Evolutionary conservation across 2,113 vertebrate genomes (phyloP), one percentile per base, ranked within the genome.

Genomic region (Coptodon rendalli): DNA sequence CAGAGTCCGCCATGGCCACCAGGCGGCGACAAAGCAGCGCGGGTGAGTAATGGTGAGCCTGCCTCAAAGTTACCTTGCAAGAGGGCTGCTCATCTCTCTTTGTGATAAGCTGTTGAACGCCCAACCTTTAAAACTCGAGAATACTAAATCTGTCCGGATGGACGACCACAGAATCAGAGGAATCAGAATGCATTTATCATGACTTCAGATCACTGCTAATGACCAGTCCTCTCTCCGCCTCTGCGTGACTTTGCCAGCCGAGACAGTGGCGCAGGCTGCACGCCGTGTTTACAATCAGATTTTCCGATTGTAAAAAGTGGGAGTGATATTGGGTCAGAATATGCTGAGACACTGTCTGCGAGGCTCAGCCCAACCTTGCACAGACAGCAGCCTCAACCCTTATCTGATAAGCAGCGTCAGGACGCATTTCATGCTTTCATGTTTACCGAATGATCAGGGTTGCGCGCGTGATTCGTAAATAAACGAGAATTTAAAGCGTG

Each of bases 21-120:
- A 86, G 90, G 53, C n/a, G 93, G 91, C 53, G 85, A 78, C 89
- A 93, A 31, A 89, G 86, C 14, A 43, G 19, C 79, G 68, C 76
- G n/a, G 68, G 2, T 71, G 17, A 82, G 40, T 12, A 7, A 29
- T 19, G 14, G 16, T 31, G 14, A 1, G 2, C 24, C 5, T 80
- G 29, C 29, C 31, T 43, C 34, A 53, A 84, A 90, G 61, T 56
- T 87, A 45, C 16, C 50, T 50, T 57, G 14, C 36, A 22, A 4
- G 14, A 13, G 14, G 14, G n/a, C 36, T 29, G 2, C 24, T 76
- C 43, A 6, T 76, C 4, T 48, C 6, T 19, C 56, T 53, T 14
- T 17, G 40, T 52, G 81, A 66, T 29, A 76, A 76, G 24, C 71
- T 22, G 54, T n/a, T 40, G 11, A 43, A 54, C 61, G 57, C 34